phyloP scores from a whole-genome alignment of 2,113 vertebrate genomes.

The Collichthys lucidus region DNA sequence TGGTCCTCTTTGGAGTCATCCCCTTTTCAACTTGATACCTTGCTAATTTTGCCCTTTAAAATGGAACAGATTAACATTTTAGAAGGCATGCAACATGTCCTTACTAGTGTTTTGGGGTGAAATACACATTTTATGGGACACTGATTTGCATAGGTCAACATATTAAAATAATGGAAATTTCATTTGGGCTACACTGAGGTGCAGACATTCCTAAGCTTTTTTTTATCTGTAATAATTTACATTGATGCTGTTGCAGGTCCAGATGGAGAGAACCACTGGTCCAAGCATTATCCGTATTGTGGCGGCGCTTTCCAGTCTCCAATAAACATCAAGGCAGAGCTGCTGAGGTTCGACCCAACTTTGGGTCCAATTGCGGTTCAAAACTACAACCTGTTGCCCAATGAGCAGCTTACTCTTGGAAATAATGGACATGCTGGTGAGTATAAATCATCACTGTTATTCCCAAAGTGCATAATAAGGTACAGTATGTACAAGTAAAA shows the following conservation, averaged over 20 bases:
- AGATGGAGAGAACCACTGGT: conserved; percentile 89
- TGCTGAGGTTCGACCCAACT: conserved; percentile 89
- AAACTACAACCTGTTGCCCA: conserved; percentile 87
- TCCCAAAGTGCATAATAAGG: background rate
- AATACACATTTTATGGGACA: conserved; percentile 1
- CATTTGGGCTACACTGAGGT: background rate
- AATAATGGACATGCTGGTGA: conserved; percentile 96
- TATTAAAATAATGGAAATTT: background rate
- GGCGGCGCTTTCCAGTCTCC: conserved; percentile 92
- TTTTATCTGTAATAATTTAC: background rate
- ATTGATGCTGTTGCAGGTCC: conserved; percentile 82
- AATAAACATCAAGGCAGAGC: conserved; percentile 89
- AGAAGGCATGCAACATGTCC: background rate
- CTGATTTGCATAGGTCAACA: background rate
- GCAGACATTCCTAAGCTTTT: background rate
- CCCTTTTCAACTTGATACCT: conserved; percentile 12
- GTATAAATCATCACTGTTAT: conserved; percentile 38
- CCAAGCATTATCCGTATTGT: conserved; percentile 88
- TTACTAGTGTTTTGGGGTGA: background rate
- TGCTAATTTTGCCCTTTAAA: conserved; percentile 16
- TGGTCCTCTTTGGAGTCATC: conserved; percentile 15
- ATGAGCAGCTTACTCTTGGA: conserved; percentile 87
- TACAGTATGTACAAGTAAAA: background rate
- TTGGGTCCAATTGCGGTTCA: conserved; percentile 87
- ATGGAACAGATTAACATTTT: conserved; percentile 9